A percentile compares a stretch with the other conserved stretches of the same genome.
Conservation (phyloP, 2,888 invertebrate genomes). For the Spialia ferax region DNA sequence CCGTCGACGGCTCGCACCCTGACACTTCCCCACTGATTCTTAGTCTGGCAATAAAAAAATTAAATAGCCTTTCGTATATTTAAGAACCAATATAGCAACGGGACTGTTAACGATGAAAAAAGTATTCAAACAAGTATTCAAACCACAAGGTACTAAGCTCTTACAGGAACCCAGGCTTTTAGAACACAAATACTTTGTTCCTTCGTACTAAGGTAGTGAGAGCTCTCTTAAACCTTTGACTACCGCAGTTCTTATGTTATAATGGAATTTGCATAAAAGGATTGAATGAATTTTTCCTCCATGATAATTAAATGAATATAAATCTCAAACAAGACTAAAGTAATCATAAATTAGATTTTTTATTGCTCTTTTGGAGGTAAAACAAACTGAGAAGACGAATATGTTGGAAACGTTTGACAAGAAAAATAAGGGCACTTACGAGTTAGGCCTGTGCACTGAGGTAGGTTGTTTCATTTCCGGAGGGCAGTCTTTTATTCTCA, state of each 20-base stretch:
- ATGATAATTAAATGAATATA: too few species aligned
- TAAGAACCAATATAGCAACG: too few species aligned
- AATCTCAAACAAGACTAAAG: neutral
- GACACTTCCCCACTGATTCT: slow-evolving; percentile 80
- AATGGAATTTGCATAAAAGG: neutral
- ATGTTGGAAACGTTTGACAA: slow-evolving; percentile 21
- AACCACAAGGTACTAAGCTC: too few species aligned
- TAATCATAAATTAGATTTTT: neutral
- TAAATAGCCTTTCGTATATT: too few species aligned
- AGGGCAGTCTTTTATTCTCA: slow-evolving; percentile 84
- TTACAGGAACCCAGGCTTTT: too few species aligned
- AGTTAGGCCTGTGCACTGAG: slow-evolving; percentile 81
- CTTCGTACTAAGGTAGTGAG: neutral
- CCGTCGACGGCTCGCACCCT: slow-evolving; percentile 55
- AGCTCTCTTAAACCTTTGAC: neutral
- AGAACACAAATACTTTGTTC: too few species aligned
- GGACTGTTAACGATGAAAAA: too few species aligned
- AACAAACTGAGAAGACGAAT: slow-evolving; percentile 22
- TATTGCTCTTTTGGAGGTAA: neutral
- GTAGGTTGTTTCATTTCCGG: slow-evolving; percentile 84
- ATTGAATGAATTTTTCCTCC: neutral
- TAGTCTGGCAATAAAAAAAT: too few species aligned
- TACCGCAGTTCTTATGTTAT: neutral
- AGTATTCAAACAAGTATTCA: too few species aligned
- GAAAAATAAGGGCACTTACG: slow-evolving; percentile 67